Evolutionary conservation across 2,888 invertebrate species (phyloP).

Genomic region (Ochropacha duplaris): DNA sequence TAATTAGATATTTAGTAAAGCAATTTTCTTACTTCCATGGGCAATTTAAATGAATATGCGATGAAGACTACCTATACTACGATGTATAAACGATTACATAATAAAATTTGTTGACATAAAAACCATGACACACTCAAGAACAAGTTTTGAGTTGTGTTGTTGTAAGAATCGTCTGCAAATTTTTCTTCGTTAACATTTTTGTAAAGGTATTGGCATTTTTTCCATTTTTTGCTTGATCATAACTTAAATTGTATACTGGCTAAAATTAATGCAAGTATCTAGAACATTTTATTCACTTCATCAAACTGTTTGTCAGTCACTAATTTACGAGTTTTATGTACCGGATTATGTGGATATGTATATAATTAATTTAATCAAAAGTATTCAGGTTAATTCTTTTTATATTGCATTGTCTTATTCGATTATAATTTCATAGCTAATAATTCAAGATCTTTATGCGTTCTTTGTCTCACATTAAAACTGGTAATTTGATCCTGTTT

Average conservation of each 20-base stretch:
- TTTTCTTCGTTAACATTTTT: too few relatives aligned
- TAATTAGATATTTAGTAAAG: too few relatives aligned
- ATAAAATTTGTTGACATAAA: not conserved
- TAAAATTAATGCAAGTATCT: not conserved
- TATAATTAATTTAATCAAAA: not conserved
- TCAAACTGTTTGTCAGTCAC: not conserved
- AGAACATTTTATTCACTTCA: not conserved
- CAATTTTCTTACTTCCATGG: too few relatives aligned
- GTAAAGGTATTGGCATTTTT: too few relatives aligned
- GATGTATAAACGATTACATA: not conserved
- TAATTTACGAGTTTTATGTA: not conserved
- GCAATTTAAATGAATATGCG: not conserved
- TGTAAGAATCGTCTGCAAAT: too few relatives aligned
- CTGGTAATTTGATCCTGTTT: conserved; percentile 3
- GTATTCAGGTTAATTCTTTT: not conserved
- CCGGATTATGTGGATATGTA: not conserved
- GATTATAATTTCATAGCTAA: not conserved
- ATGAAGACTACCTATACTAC: not conserved
- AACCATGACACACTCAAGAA: not conserved
- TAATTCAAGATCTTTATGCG: not conserved
- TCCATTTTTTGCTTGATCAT: too few relatives aligned
- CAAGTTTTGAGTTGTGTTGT: not conserved
- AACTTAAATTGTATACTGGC: too few relatives aligned
- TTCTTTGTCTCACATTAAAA: not conserved
- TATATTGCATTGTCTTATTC: not conserved